These are phyloP conservation scores for Cariama cristata DNA, from an alignment of 2,113 vertebrate genomes.

Conservation along the genomic window DNA sequence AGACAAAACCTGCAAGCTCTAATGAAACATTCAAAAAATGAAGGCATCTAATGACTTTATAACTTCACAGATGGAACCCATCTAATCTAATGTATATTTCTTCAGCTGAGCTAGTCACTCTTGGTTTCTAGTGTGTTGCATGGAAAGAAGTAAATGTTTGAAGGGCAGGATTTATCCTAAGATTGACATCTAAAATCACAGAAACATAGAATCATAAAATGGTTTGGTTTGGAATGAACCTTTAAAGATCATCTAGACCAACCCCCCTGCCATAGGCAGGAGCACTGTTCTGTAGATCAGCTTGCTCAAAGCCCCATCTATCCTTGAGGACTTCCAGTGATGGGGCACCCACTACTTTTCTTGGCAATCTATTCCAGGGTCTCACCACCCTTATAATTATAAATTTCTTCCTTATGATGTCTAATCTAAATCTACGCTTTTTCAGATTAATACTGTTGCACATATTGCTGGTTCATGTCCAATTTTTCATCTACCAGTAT, in stretches of 20 bases:
- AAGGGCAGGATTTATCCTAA: background rate
- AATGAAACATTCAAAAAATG: background rate
- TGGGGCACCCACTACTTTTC: background rate
- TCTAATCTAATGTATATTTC: background rate
- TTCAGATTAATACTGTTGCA: background rate
- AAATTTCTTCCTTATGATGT: background rate
- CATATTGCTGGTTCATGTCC: background rate
- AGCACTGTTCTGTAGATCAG: background rate
- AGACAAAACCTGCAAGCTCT: background rate
- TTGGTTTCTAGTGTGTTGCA: background rate
- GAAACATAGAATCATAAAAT: background rate
- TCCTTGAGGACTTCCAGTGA: background rate
- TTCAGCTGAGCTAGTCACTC: background rate
- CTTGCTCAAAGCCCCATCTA: background rate
- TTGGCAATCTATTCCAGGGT: background rate
- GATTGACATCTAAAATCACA: background rate
- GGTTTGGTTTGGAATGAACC: background rate
- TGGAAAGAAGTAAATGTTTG: background rate
- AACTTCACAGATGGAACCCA: background rate
- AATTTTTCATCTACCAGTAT: too few relatives aligned
- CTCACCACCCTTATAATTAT: background rate
- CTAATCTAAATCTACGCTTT: background rate
- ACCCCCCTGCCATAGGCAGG: rapidly evolving
- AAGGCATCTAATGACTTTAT: background rate
- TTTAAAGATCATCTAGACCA: background rate